These are phyloP conservation scores for Dryobota labecula DNA, from an alignment of 2,888 invertebrate genomes.

Conservation along the genomic window DNA sequence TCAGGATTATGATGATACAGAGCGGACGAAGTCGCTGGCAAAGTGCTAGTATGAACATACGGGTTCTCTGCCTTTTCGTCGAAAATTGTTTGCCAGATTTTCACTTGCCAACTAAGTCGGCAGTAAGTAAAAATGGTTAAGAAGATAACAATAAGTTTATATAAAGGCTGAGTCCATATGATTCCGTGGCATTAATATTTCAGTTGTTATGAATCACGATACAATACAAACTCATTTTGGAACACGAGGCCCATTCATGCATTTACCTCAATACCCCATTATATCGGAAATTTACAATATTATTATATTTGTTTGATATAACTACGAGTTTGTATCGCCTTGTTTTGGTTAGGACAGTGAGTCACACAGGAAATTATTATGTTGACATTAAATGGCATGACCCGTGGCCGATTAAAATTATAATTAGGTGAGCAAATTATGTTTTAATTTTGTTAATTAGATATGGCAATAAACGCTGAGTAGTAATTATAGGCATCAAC, in stretches of 20 bases:
- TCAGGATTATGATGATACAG: too few species aligned
- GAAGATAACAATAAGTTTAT: too few species aligned
- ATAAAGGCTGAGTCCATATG: not conserved
- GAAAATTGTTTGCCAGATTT: too few species aligned
- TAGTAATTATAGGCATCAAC: not conserved
- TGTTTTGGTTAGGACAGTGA: slow-evolving; percentile 34
- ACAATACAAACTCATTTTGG: not conserved
- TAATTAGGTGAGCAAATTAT: slow-evolving; percentile 28
- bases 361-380: slow-evolving; percentile 55
- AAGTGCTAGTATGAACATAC: not conserved
- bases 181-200: not conserved
- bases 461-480: slow-evolving; percentile 13
- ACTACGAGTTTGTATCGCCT: slow-evolving; percentile 22
- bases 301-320: slow-evolving; percentile 9
- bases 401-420: slow-evolving; percentile 6
- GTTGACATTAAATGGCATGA: slow-evolving; percentile 36
- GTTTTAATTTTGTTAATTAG: slow-evolving; percentile 28
- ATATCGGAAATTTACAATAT: not conserved
- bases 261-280: not conserved
- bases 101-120: too few species aligned
- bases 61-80: too few species aligned
- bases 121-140: not conserved
- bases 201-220: not conserved
- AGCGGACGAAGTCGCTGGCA: not conserved
- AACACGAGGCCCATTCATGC: not conserved